A percentile compares a stretch with the other conserved stretches of the same genome.
Conservation (phyloP, 2,888 invertebrate genomes). For the Brenthis ino region DNA sequence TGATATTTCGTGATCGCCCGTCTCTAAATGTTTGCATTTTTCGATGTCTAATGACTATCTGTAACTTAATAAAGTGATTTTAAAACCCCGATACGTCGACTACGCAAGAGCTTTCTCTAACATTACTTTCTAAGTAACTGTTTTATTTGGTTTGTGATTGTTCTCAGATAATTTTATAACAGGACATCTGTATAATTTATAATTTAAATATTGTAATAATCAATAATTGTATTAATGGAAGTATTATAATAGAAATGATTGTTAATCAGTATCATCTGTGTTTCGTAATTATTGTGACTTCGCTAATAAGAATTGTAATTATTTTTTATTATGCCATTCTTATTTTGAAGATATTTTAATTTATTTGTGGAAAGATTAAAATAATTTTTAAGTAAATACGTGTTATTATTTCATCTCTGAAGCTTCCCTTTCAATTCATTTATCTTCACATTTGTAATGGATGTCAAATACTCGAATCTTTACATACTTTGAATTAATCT, state of each 20-base stretch:
- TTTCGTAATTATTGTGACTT: slow-evolving; percentile 58
- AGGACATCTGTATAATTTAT: slow-evolving; percentile 55
- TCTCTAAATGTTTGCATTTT: slow-evolving; percentile 48
- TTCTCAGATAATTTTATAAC: slow-evolving; percentile 55
- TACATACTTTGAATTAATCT: too few species aligned
- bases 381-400: slow-evolving; percentile 67
- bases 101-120: slow-evolving; percentile 45
- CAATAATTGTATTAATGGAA: slow-evolving; percentile 56
- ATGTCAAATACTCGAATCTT: too few species aligned
- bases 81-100: slow-evolving; percentile 62
- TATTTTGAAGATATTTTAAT: slow-evolving; percentile 74
- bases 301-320: slow-evolving; percentile 60
- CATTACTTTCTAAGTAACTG: slow-evolving; percentile 45
- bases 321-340: slow-evolving; percentile 72
- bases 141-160: slow-evolving; percentile 43
- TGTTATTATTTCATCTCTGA: slow-evolving; percentile 39
- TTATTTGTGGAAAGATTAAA: slow-evolving; percentile 81
- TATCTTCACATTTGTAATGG: background rate
- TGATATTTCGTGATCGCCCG: slow-evolving; percentile 37
- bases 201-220: slow-evolving; percentile 56
- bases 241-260: slow-evolving; percentile 55
- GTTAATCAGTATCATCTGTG: slow-evolving; percentile 60
- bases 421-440: background rate
- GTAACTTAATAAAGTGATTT: slow-evolving; percentile 53
- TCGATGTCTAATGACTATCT: slow-evolving; percentile 53